Conservation (phyloP, 2,888 invertebrate genomes). For the Orthosia gothica region DNA sequence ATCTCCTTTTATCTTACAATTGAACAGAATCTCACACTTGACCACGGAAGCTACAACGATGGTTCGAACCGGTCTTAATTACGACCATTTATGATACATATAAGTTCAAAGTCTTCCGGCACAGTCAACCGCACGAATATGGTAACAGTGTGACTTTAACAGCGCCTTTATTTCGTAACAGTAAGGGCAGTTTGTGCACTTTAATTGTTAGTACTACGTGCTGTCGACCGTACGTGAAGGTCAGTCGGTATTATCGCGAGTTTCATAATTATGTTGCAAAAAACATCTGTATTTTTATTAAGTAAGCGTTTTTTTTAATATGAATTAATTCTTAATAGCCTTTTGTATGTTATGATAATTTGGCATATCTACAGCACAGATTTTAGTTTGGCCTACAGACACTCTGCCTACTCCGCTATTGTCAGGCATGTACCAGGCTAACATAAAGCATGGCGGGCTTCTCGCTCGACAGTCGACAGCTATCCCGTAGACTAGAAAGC, state of each 20-base stretch:
- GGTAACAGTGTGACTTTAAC: not conserved
- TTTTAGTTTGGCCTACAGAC: not conserved
- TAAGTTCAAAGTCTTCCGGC: conserved; percentile 54
- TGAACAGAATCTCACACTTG: conserved; percentile 31
- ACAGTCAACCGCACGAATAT: not conserved
- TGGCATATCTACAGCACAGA: not conserved
- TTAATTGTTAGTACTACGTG: conserved; percentile 4
- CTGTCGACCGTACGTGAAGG: conserved; percentile 33
- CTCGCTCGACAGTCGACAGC: conserved; percentile 31
- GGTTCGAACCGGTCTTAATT: conserved; percentile 45
- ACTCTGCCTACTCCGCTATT: not conserved
- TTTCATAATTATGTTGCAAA: conserved; percentile 20
- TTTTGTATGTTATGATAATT: conserved; percentile 39
- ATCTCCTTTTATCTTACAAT: conserved; percentile 26
- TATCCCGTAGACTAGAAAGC: conserved; percentile 66
- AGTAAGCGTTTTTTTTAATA: conserved; percentile 12
- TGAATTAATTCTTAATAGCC: conserved; percentile 22
- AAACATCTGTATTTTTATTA: conserved; percentile 14
- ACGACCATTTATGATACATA: conserved; percentile 47
- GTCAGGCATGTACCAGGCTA: conserved; percentile 9
- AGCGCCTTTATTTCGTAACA: conserved; percentile 1
- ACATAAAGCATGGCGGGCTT: conserved; percentile 38
- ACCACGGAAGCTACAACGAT: conserved; percentile 43
- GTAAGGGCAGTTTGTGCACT: conserved; percentile 5
- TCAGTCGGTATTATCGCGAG: conserved; percentile 29